phyloP scores from a whole-genome alignment of 2,797 vertebrate species.

The Crypturellus tataupa region DNA sequence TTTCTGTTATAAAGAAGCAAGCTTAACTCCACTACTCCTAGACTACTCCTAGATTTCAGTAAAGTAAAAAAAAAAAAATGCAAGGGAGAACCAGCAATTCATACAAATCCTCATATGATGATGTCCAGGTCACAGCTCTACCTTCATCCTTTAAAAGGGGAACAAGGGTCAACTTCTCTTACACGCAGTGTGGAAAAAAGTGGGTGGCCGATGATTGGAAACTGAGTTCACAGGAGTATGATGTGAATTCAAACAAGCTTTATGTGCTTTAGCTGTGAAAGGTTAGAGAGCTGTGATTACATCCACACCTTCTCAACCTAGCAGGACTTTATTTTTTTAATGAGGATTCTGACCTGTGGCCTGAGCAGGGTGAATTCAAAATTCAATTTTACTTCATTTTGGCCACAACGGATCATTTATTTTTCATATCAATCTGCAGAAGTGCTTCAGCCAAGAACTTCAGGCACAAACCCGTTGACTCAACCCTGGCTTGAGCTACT shows the following conservation, averaged over 20 bases:
- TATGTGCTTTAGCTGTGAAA: neutral
- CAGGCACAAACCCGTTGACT: neutral
- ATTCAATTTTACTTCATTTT: conserved; percentile 11
- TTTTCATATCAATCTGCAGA: neutral
- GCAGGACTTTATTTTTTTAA: neutral
- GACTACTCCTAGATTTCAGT: neutral
- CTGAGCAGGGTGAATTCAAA: neutral
- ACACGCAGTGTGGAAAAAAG: neutral
- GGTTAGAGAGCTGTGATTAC: neutral
- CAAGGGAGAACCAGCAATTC: accelerated
- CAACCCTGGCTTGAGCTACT: neutral
- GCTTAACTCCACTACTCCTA: neutral
- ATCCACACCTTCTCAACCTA: neutral
- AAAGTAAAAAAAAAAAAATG: neutral
- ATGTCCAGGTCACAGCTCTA: neutral
- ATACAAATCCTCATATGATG: accelerated
- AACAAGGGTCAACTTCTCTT: neutral
- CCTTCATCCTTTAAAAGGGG: neutral
- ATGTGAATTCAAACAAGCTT: neutral
- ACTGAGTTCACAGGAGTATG: accelerated
- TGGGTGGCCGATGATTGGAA: neutral
- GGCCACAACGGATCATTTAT: neutral
- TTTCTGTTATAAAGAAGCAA: neutral
- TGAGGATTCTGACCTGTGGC: neutral
- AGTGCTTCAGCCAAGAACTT: neutral